Conservation (phyloP, 2,113 vertebrate species). For the Ictalurus punctatus region DNA sequence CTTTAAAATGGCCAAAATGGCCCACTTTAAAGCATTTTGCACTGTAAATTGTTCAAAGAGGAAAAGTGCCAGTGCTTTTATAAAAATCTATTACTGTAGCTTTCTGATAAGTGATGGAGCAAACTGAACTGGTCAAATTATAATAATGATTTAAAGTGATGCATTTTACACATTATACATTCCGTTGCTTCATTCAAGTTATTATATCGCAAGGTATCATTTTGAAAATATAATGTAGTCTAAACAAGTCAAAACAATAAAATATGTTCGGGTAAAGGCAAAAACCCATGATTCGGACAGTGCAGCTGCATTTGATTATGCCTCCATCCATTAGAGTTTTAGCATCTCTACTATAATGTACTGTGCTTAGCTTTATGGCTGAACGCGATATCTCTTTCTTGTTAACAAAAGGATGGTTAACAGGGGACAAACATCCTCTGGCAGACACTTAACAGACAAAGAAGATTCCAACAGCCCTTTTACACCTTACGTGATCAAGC, state of each 20-base stretch:
- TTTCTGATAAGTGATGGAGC: slow-evolving; percentile 22
- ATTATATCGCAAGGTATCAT: not conserved
- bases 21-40: slow-evolving; percentile 2
- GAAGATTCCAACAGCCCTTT: slow-evolving; percentile 55
- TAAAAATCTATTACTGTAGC: not conserved
- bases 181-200: not conserved
- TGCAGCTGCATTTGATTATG: slow-evolving; percentile 27
- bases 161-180: not conserved
- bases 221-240: not conserved
- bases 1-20: not conserved
- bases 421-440: slow-evolving; percentile 49
- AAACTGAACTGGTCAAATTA: not conserved
- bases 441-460: slow-evolving; percentile 39
- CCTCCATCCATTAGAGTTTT: slow-evolving; percentile 39
- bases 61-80: slow-evolving; percentile 5
- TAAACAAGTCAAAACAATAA: not conserved
- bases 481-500: slow-evolving; percentile 55
- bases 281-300: slow-evolving; percentile 28
- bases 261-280: slow-evolving; percentile 23
- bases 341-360: slow-evolving; percentile 25
- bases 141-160: not conserved
- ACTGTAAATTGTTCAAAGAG: slow-evolving; percentile 15
- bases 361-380: slow-evolving; percentile 30
- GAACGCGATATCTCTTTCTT: slow-evolving; percentile 19
- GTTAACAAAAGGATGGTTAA: slow-evolving; percentile 48